Evolutionary conservation across 2,888 invertebrate species (phyloP).

Genomic region (Bellardia bayeri): DNA sequence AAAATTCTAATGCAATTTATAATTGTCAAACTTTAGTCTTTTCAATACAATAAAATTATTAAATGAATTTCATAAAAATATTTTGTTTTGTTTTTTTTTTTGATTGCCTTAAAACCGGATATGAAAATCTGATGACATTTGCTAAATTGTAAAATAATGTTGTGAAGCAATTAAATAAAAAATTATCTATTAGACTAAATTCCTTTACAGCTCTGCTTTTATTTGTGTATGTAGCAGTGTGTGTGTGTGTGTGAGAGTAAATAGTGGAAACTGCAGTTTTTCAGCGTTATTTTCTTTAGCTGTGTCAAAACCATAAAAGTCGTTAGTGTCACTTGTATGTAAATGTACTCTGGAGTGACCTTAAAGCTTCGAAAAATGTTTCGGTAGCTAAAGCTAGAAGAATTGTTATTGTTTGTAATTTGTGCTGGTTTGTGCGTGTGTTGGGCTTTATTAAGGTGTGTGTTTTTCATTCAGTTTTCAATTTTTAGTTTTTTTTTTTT

Average conservation of each 20-base stretch:
- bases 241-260: not conserved
- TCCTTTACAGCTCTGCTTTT: conserved; percentile 40
- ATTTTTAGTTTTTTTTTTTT: not conserved
- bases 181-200: not conserved
- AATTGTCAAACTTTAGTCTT: too few species aligned
- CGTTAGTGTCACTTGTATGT: conserved; percentile 71
- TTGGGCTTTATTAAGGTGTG: conserved; percentile 65
- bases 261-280: conserved; percentile 61
- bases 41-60: too few species aligned
- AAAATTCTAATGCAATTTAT: too few species aligned
- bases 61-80: too few species aligned
- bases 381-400: not conserved
- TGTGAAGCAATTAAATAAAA: too few species aligned
- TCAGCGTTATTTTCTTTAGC: conserved; percentile 44
- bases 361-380: conserved; percentile 68
- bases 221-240: not conserved
- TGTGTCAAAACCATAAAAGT: conserved; percentile 61
- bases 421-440: conserved; percentile 4
- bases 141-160: too few species aligned
- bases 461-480: conserved; percentile 22
- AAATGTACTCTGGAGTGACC: conserved; percentile 73
- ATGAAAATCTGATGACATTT: too few species aligned
- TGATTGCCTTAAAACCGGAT: too few species aligned
- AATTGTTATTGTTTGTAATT: conserved; percentile 27
- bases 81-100: too few species aligned